A percentile compares a stretch with the other conserved stretches of the same genome.
Conservation (phyloP, 1,140 invertebrate genomes). For the Scaptomyza pallida region DNA sequence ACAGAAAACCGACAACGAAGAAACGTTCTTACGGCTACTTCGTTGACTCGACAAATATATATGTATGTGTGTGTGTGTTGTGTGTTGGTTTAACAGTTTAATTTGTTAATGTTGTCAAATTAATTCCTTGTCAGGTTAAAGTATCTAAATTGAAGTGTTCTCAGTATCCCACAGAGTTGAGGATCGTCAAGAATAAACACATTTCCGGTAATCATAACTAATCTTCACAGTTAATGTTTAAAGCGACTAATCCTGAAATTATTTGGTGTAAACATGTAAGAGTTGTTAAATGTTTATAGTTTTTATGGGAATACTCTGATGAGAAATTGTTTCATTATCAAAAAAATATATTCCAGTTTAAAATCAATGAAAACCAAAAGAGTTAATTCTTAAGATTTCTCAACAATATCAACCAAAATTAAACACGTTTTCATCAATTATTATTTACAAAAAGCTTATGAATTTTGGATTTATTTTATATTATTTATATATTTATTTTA, state of each 20-base stretch:
- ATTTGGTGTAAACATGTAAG: not conserved
- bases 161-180: not conserved
- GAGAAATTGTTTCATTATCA: too few relatives aligned
- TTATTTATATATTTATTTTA: too few relatives aligned
- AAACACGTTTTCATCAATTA: too few relatives aligned
- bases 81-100: slow-evolving; percentile 78
- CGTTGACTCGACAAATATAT: slow-evolving; percentile 37
- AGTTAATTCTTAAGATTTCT: too few relatives aligned
- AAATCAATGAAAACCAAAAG: too few relatives aligned
- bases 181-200: slow-evolving; percentile 6
- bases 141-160: slow-evolving; percentile 42
- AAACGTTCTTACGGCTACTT: slow-evolving; percentile 24
- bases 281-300: too few relatives aligned
- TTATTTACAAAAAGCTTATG: too few relatives aligned
- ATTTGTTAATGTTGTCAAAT: slow-evolving; percentile 84
- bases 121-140: slow-evolving; percentile 72
- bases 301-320: too few relatives aligned
- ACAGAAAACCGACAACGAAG: slow-evolving; percentile 14
- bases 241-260: not conserved
- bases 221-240: not conserved
- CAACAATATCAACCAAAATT: too few relatives aligned
- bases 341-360: too few relatives aligned
- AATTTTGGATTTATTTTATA: too few relatives aligned
- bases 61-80: slow-evolving; percentile 28
- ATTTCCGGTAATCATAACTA: not conserved